These are phyloP conservation scores for Achlya flavicornis DNA, from an alignment of 2,888 invertebrate genomes.

Conservation along the genomic window DNA sequence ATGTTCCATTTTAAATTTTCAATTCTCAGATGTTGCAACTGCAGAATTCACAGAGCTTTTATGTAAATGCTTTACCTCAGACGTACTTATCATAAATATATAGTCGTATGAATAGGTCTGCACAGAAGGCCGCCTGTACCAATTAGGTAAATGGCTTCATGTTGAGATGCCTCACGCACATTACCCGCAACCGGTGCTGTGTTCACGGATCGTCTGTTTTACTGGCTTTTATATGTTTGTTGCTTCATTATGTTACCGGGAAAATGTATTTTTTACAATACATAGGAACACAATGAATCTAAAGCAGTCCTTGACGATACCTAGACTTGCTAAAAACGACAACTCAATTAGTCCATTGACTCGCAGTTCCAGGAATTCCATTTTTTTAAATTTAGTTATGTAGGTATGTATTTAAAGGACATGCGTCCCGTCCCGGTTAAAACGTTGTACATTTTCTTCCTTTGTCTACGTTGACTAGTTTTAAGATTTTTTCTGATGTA, in stretches of 20 bases:
- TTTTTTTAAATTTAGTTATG: too few relatives aligned
- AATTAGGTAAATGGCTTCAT: constrained; percentile 20
- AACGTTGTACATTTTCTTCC: too few relatives aligned
- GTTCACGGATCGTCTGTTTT: background rate
- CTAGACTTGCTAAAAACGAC: too few relatives aligned
- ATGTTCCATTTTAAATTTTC: too few relatives aligned
- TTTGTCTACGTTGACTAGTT: too few relatives aligned
- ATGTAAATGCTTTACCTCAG: background rate
- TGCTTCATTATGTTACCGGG: background rate
- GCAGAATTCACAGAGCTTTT: background rate
- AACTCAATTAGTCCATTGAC: too few relatives aligned
- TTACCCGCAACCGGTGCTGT: background rate
- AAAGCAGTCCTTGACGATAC: too few relatives aligned
- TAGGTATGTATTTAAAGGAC: too few relatives aligned
- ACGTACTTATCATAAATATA: constrained; percentile 5
- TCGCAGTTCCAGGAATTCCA: too few relatives aligned
- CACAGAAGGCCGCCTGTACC: constrained; percentile 12
- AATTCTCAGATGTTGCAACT: background rate
- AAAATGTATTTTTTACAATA: background rate
- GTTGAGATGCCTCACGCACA: constrained; percentile 2
- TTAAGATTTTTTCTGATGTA: too few relatives aligned
- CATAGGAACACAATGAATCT: too few relatives aligned
- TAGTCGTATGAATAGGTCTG: background rate
- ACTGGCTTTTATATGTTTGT: background rate
- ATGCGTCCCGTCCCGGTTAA: too few relatives aligned